A percentile compares a stretch with the other conserved stretches of the same genome.
Conservation (phyloP, 1,140 invertebrate species). For the Bombus vancouverensis region DNA sequence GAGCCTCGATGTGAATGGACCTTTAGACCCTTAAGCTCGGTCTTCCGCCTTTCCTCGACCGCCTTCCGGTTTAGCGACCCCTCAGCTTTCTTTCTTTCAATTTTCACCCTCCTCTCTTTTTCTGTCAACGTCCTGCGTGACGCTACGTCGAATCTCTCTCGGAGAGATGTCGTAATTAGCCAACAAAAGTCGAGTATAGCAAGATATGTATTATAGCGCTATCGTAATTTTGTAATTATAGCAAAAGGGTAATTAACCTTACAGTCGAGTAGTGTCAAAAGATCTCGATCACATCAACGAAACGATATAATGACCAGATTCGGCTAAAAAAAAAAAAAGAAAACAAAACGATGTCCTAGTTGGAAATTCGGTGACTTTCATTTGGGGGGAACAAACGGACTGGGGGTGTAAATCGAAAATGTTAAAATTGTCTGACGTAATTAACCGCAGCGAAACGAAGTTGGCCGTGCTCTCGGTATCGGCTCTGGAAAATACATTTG, state of each 20-base stretch:
- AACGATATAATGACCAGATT: no score
- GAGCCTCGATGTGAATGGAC: slow-evolving; percentile 67
- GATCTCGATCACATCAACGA: no score
- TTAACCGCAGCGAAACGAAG: slow-evolving; percentile 36
- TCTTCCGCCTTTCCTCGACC: slow-evolving; percentile 73
- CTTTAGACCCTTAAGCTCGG: slow-evolving; percentile 72
- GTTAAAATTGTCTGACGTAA: slow-evolving; percentile 29
- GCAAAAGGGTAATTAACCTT: no score
- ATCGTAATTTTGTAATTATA: no score
- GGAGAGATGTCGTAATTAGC: no score
- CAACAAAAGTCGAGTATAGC: no score
- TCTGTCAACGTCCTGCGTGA: not conserved
- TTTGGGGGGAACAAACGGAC: not conserved
- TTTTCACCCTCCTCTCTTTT: not conserved
- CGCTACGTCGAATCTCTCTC: no score
- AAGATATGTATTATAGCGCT: no score
- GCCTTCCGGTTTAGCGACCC: slow-evolving; percentile 76
- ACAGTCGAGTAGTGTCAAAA: no score
- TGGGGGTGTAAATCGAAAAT: slow-evolving; percentile 5
- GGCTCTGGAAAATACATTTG: slow-evolving; percentile 31
- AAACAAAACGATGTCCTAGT: not conserved
- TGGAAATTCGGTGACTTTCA: not conserved
- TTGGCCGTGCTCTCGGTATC: not conserved
- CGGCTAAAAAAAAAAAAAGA: no score
- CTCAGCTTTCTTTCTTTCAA: slow-evolving; percentile 41